These are phyloP conservation scores for Abscondita cerata DNA, from an alignment of 2,888 invertebrate species.

Conservation along the genomic window DNA sequence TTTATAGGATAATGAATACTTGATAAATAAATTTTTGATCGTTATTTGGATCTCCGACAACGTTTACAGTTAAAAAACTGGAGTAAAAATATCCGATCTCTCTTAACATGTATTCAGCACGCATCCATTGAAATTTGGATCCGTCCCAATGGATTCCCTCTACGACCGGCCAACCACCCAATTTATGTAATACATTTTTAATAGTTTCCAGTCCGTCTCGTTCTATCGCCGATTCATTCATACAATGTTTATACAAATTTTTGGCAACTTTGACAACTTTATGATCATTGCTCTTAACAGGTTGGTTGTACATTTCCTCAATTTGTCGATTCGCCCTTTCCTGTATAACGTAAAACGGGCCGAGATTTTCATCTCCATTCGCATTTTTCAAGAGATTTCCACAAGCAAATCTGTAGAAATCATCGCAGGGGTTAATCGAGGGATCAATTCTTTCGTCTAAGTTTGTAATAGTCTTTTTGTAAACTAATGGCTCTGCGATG, in stretches of 20 bases:
- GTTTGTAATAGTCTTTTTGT: slow-evolving; percentile 17
- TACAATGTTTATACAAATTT: slow-evolving; percentile 49
- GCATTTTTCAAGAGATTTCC: slow-evolving; percentile 36
- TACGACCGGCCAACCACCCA: slow-evolving; percentile 30
- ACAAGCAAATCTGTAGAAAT: slow-evolving; percentile 45
- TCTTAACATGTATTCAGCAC: slow-evolving; percentile 10
- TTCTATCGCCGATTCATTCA: slow-evolving; percentile 51
- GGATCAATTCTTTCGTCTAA: slow-evolving; percentile 31
- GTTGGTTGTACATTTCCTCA: slow-evolving; percentile 40
- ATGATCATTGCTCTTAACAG: slow-evolving; percentile 31
- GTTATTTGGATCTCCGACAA: slow-evolving; percentile 18
- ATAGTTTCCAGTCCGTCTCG: slow-evolving; percentile 46
- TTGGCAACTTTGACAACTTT: slow-evolving; percentile 38
- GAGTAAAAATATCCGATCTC: slow-evolving; percentile 24
- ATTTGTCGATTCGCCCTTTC: slow-evolving; percentile 30
- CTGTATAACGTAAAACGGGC: slow-evolving; percentile 18
- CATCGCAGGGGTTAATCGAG: slow-evolving; percentile 39
- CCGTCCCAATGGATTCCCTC: slow-evolving; percentile 19
- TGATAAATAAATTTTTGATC: slow-evolving; percentile 22
- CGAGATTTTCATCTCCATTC: slow-evolving; percentile 19
- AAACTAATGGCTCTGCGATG: slow-evolving; percentile 7
- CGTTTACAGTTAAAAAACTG: slow-evolving; percentile 18
- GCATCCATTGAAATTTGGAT: slow-evolving; percentile 20
- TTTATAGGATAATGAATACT: too few species aligned
- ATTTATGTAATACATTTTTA: not conserved